phyloP scores from a whole-genome alignment of 2,113 vertebrate species.

The Ameiurus melas region DNA sequence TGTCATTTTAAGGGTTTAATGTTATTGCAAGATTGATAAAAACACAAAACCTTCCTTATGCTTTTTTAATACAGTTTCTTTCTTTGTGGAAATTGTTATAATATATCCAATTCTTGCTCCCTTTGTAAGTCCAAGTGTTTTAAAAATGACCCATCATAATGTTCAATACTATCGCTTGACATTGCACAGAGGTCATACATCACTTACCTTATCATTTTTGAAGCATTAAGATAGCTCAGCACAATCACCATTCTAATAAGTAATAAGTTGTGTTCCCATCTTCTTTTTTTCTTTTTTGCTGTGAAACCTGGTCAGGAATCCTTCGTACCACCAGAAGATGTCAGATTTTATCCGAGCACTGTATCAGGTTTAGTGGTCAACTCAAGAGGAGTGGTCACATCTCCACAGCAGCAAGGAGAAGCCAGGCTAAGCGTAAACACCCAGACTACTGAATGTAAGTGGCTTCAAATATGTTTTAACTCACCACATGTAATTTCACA shows the following conservation, averaged over 20 bases:
- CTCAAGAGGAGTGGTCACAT: not conserved
- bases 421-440: conserved; percentile 49
- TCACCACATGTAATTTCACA: not conserved
- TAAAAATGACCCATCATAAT: not conserved
- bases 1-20: not conserved
- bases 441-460: conserved; percentile 33
- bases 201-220: not conserved
- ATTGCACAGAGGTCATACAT: not conserved
- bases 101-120: not conserved
- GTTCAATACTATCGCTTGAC: not conserved
- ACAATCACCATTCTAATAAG: not conserved
- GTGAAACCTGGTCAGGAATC: conserved; percentile 3
- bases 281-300: conserved; percentile 89
- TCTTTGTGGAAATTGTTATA: not conserved
- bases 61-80: not conserved
- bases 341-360: conserved; percentile 25
- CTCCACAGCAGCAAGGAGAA: conserved; percentile 39
- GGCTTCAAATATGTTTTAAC: not conserved
- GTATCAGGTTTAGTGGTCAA: conserved; percentile 12
- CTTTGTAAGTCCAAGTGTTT: not conserved
- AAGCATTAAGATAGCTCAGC: not conserved
- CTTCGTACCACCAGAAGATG: conserved; percentile 2
- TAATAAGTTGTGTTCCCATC: not conserved
- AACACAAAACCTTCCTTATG: not conserved
- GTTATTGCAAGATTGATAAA: not conserved